Evolutionary conservation across 2,113 vertebrate genomes (phyloP), one percentile per base, ranked within the genome.

Genomic region (Hystrix brachyura): DNA sequence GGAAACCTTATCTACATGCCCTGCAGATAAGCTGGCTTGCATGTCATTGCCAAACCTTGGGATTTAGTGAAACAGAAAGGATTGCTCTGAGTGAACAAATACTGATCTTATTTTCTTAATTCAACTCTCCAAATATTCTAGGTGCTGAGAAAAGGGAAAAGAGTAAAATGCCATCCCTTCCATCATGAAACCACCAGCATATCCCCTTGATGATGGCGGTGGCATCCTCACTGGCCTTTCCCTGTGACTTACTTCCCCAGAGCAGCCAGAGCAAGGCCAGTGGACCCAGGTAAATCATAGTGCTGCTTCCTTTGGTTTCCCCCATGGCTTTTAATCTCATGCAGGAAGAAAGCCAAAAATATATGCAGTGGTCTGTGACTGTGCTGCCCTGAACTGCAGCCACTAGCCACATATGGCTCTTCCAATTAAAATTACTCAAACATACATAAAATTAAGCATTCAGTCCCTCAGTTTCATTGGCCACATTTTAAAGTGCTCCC

Each of bases 1-100:
- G 82, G 65, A 48, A 91, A 25, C 62, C 84, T 93, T 80, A 38
- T 51, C 72, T 74, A 4, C 0, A 1, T 19, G 60, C 12, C 25
- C 43, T 5, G 5, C 21, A 51, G 32, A 69, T 71, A 92, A 86
- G 23, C 46, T 65, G 48, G 53, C 29, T 64, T 15, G 8, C 8
- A 0, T 34, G 62, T 64, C 38, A 23, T 57, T 53, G 57, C 15
- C 64, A 92, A 94, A 9, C 34, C 25, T 11, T 60, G 14, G 55
- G 65, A 86, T 60, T 53, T 62, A 96, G 79, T n/a, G 59, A 55
- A 87, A 59, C n/a, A 67, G 72, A 89, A 96, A 87, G 17, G 91
- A 64, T 17, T 38, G 13, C 67, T 67, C 14, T 15, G 18, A 60
- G 7, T 51, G 18, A 83, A 13, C 27, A 32, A 59, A n/a, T 23